Conservation (phyloP, 1,140 invertebrate genomes). For the Apocrypta bakeri region DNA sequence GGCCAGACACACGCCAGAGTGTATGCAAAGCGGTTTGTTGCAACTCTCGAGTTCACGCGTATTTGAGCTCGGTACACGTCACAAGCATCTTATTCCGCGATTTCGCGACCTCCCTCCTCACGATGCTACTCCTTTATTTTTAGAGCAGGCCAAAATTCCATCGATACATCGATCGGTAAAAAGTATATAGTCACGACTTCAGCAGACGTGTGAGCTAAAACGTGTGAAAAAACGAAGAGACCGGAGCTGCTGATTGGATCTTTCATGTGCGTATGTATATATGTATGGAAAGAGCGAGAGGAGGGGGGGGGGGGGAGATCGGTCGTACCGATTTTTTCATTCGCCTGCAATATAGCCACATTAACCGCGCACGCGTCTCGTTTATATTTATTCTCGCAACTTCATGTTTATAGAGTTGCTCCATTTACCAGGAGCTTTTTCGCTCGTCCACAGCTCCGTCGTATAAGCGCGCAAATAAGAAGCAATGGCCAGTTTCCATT, state of each 20-base stretch:
- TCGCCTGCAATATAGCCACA: slow-evolving; percentile 1
- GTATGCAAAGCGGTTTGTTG: slow-evolving; percentile 1
- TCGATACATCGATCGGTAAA: neutral
- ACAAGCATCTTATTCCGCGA: slow-evolving; percentile 5
- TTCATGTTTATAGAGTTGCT: slow-evolving; percentile 64
- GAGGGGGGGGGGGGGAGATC: too few relatives aligned
- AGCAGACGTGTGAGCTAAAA: neutral
- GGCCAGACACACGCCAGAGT: slow-evolving; percentile 22
- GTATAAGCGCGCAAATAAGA: slow-evolving; percentile 44
- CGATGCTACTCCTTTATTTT: too few relatives aligned
- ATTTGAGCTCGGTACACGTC: slow-evolving; percentile 18
- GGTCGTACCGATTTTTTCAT: slow-evolving; percentile 52
- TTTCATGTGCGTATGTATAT: too few relatives aligned
- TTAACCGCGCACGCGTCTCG: neutral
- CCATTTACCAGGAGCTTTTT: slow-evolving; percentile 59
- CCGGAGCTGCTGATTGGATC: too few relatives aligned
- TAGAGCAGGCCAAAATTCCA: neutral
- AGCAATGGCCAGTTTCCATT: slow-evolving; percentile 18
- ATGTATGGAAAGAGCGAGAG: too few relatives aligned
- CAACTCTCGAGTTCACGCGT: slow-evolving; percentile 5
- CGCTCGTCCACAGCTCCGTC: slow-evolving; percentile 16
- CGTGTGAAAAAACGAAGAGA: too few relatives aligned
- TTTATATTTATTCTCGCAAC: slow-evolving; percentile 13
- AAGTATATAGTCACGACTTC: neutral
- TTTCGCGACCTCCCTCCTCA: slow-evolving; percentile 11